phyloP scores from a whole-genome alignment of 2,888 invertebrate genomes.

The Eledona agricola region DNA sequence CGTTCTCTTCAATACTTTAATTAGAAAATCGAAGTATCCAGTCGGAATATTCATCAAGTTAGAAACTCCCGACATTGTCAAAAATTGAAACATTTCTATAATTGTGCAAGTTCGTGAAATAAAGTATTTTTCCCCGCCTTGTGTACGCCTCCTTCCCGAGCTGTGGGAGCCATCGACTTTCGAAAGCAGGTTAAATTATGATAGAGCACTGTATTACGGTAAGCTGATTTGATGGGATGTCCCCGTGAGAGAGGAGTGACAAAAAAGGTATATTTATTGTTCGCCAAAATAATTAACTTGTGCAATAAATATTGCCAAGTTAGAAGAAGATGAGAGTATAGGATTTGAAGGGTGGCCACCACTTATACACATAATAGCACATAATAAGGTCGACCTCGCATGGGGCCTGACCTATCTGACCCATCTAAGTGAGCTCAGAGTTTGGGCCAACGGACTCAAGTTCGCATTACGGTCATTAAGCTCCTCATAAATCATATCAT shows the following conservation, averaged over 20 bases:
- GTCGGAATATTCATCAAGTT: constrained; percentile 9
- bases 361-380: constrained; percentile 40
- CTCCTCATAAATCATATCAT: constrained; percentile 48
- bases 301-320: constrained; percentile 30
- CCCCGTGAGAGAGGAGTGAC: constrained; percentile 1
- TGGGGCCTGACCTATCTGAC: constrained; percentile 45
- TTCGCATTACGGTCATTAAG: constrained; percentile 49
- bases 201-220: too few species aligned
- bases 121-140: too few species aligned
- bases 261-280: constrained; percentile 9
- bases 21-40: constrained; percentile 22
- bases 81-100: constrained; percentile 5
- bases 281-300: constrained; percentile 28
- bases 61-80: constrained; percentile 7
- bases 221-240: too few species aligned
- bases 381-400: constrained; percentile 43
- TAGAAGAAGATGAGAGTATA: constrained; percentile 20
- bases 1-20: constrained; percentile 24
- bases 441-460: constrained; percentile 45
- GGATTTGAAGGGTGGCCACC: constrained; percentile 30
- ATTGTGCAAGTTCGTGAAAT: too few species aligned
- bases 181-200: too few species aligned
- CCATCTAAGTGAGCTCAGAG: constrained; percentile 46
- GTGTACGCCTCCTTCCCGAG: too few species aligned
- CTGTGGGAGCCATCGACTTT: too few species aligned